Evolutionary conservation across 1,140 invertebrate genomes (phyloP), one percentile per base, ranked within the genome.

Genomic region (Nymphalis io): DNA sequence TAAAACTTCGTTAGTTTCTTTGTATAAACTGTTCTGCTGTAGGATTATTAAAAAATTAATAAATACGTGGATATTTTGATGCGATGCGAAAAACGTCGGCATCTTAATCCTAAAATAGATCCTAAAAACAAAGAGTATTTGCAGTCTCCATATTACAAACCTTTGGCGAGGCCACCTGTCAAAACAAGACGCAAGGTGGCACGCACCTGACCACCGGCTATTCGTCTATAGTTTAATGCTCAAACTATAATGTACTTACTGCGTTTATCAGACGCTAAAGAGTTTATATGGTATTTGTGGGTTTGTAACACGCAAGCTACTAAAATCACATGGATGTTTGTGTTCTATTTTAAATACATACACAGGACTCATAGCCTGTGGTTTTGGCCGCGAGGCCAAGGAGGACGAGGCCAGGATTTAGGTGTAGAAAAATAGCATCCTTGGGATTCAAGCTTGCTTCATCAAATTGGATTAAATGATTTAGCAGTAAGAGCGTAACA

Each of bases 141-240:
- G 68, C 74, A 73, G 68, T 80, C 67, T 60, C 68, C 57, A 75
- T 74, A 73, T 62, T 73, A 74, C 70, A 74, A 79, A 68, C 77
- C 72, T 61, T 55, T 51, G 57, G 64, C 46, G 42, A n/a, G 11
- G 58, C 66, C 79, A 85, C 82, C 82, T 85, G 83, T 84, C 82
- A 85, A 83, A 85, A 85, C 83, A 83, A 84, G 82, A 85, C 70
- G 73, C 75, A 76, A 76, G 74, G 75, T 79, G 83, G 78, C 61
- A 46, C 18, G 51, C 81, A 83, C 79, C 81, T 83, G 81, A 83
- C 73, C 68, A 55, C 20, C 62, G 57, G 65, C 57, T 51, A 67
- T 60, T 60, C 58, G 51, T 64, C 62, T 55, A 64, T 55, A 55
- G 12, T 57, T 46, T 46, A 61, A 61, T 61, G 60, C 46, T 63